Base-by-base conservation (phyloP, 1,140 invertebrate species). In the Oreohelix idahoensis region DNA sequence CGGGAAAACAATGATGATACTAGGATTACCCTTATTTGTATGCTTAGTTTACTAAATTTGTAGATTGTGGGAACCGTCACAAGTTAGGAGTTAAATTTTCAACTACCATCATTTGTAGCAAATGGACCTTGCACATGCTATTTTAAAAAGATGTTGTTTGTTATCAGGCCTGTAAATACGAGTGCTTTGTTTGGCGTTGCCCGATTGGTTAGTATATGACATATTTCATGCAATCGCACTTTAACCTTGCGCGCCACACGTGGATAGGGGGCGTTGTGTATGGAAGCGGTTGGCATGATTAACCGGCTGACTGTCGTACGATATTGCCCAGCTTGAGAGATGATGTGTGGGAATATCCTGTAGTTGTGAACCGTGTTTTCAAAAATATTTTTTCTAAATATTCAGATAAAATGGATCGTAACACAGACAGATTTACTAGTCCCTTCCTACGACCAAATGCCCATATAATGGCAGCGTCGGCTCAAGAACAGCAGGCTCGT, bases 361-460 rank as follows among this genome's bases (percentile, higher is more conserved):
- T 32, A 66, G 63, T 23, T n/a, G 53, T 58, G 4, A 58, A 4
- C 26, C 20, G 1, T 15, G 4, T 10, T 23, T n/a, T 2, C 53
- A 23, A 15, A 2, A 15, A 23, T 11, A 23, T 11, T 58, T 58
- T 23, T 15, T 11, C 10, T 5, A 5, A 45, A 58, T 20, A n/a
- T 58, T 58, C 53, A 15, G 5, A 32, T 8, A 53, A 76, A 45
- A 76, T 76, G 74, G 74, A 76, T 76, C 74, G 74, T 53, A 76
- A 76, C 36, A 29, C 74, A 76, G 29, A 53, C 32, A 76, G n/a
- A 10, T 76, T 76, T 53, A 32, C 32, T 45, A 76, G 45, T 45
- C 74, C 74, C 0, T 76, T 76, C 32, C 45, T 45, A 1, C 74
- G 74, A 8, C 74, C 74, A 39, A 45, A 45, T 35, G 17, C 45